Evolutionary conservation across 2,888 invertebrate genomes (phyloP), one percentile per base, ranked within the genome.

Genomic region (Esperia sulphurella): DNA sequence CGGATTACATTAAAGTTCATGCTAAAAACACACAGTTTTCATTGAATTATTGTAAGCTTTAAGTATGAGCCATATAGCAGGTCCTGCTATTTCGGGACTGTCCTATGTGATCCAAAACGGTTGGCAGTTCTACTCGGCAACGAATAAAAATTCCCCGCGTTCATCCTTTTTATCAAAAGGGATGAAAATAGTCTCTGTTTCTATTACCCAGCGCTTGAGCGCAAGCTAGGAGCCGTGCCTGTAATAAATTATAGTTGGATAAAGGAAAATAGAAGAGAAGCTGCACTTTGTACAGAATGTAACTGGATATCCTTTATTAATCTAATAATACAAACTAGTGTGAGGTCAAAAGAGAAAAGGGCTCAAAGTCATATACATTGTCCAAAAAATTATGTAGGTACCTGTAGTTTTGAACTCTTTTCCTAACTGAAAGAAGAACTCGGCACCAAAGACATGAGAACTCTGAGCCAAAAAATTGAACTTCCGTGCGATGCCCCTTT

Each of bases 111-210:
- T 41, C 40, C 33, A 8, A 12, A n/a, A 35, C 13, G 14, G 39
- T 33, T 14, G 41, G 35, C 48, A 46, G 42, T 39, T 40, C 39
- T 41, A 9, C 62, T 5, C 28, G 53, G 50, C 48, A 56, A 53
- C 54, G 66, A 65, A 74, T 68, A 70, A 68, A 74, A 73, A 71
- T 69, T 65, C 60, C 60, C 55, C 50, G 45, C 65, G 57, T 57
- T 58, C 58, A 63, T 57, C 62, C 68, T 71, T 75, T 74, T 66
- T 65, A 74, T 75, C 68, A 71, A 64, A 75, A 58, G 59, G 72
- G 70, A 73, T 77, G 61, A 70, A 67, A 60, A 57, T 59, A 60
- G 57, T 59, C 56, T 63, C 58, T 40, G 59, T 68, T 70, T 72
- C 70, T 70, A 69, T 74, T 68, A 68, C 53, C 52, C 56, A 55